phyloP scores from a whole-genome alignment of 1,140 invertebrate species.

The Pantala flavescens region DNA sequence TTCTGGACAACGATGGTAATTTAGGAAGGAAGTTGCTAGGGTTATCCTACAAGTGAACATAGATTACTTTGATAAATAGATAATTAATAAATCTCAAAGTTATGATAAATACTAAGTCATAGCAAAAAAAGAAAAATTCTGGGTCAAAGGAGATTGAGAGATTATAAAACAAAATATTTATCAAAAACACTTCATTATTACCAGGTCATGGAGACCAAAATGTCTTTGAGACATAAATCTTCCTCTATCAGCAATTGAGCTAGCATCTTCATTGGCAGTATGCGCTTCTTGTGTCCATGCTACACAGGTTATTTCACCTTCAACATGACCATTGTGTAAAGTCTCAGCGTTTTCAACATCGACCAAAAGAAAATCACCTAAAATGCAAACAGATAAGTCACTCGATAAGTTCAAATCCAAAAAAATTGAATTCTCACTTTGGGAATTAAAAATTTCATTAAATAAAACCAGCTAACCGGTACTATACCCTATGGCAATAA shows the following conservation, averaged over 20 bases:
- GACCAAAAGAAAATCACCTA: constrained; percentile 51
- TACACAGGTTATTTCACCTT: constrained; percentile 41
- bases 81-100: no score
- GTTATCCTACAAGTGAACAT: constrained; percentile 31
- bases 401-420: no score
- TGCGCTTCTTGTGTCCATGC: constrained; percentile 38
- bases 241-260: neutral
- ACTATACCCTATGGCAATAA: constrained; percentile 62
- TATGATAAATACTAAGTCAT: no score
- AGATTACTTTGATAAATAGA: no score
- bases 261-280: constrained; percentile 24
- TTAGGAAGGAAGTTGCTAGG: constrained; percentile 41
- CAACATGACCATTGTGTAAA: constrained; percentile 54
- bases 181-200: neutral
- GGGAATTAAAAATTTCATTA: no score
- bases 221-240: constrained; percentile 12
- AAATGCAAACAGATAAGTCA: neutral
- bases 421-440: no score
- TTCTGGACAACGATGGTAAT: constrained; percentile 47
- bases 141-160: no score
- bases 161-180: no score
- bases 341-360: constrained; percentile 82
- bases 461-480: constrained; percentile 35
- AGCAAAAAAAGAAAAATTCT: no score
- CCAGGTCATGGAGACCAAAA: constrained; percentile 8